Evolutionary conservation across 2,888 invertebrate genomes (phyloP).

Genomic region (Glyphotaelius pellucidus): DNA sequence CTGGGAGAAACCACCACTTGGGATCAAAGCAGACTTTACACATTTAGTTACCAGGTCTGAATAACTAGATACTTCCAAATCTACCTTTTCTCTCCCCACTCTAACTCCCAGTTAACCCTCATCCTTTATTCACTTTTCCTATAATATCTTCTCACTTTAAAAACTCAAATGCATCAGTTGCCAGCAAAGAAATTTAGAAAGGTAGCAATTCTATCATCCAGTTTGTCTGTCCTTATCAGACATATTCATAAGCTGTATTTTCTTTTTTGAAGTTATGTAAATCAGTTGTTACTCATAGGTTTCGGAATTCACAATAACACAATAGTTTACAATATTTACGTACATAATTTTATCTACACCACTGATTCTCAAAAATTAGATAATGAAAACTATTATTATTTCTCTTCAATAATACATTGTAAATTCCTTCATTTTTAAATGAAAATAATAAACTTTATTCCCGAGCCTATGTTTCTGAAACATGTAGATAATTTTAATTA

Average conservation of each 20-base stretch:
- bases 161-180: neutral
- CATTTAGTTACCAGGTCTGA: too few species aligned
- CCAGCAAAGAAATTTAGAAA: neutral
- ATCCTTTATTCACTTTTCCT: neutral
- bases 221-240: neutral
- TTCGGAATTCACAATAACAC: neutral
- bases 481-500: too few species aligned
- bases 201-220: too few species aligned
- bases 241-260: neutral
- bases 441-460: too few species aligned
- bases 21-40: too few species aligned
- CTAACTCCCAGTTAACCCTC: neutral
- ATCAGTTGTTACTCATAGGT: neutral
- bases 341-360: neutral
- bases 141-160: neutral
- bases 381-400: neutral
- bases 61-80: too few species aligned
- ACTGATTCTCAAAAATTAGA: neutral
- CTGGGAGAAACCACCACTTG: too few species aligned
- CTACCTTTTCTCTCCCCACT: too few species aligned
- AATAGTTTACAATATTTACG: neutral
- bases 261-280: neutral
- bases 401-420: too few species aligned
- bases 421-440: too few species aligned
- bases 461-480: too few species aligned